Conservation (phyloP, 2,888 invertebrate species). For the Tipula lateralis region DNA sequence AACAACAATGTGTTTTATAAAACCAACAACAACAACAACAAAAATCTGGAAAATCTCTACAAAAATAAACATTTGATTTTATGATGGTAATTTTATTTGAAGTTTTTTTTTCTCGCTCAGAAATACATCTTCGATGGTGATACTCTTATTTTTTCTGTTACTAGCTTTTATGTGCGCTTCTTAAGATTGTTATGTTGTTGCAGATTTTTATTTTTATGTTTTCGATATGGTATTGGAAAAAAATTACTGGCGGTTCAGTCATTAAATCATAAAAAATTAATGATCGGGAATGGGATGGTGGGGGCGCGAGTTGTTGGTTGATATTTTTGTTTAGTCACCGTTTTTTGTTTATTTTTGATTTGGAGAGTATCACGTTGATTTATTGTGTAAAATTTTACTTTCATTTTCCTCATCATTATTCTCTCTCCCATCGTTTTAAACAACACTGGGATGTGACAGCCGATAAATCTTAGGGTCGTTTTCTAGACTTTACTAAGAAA, state of each 20-base stretch:
- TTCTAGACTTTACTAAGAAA: neutral
- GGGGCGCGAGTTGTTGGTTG: neutral
- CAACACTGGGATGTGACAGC: neutral
- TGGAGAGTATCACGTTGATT: neutral
- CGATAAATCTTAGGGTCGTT: neutral
- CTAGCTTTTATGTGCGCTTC: neutral
- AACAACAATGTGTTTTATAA: neutral
- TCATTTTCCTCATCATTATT: neutral
- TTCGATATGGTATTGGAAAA: neutral
- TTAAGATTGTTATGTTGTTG: neutral
- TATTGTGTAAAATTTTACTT: neutral
- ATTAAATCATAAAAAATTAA: neutral
- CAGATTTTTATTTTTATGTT: neutral
- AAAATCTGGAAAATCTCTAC: neutral
- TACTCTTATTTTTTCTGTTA: neutral
- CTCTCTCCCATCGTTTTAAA: neutral
- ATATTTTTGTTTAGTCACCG: neutral
- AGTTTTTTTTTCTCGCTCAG: neutral
- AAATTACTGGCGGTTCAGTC: neutral
- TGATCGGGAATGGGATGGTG: no score
- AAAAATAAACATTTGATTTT: slow-evolving; percentile 15
- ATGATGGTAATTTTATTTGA: slow-evolving; percentile 1
- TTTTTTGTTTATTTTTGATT: neutral
- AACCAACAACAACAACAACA: neutral
- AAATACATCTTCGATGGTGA: neutral